Conservation (phyloP, 2,113 vertebrate species). For the Hippocampus zosterae region DNA sequence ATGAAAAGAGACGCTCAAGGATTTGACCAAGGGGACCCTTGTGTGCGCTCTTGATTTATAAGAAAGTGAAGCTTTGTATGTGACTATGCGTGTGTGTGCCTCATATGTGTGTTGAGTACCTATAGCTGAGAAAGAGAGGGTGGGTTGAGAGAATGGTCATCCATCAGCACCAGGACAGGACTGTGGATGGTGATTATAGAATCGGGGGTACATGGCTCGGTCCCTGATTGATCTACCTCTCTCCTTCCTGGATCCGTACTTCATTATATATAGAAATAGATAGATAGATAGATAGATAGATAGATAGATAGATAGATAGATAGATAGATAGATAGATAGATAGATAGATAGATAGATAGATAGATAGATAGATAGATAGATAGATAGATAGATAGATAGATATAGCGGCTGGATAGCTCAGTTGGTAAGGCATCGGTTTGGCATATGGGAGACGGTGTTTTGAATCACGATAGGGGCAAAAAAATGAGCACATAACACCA, state of each 20-base stretch:
- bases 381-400: too few relatives aligned
- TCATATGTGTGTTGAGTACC: slow-evolving; percentile 3
- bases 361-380: too few relatives aligned
- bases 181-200: slow-evolving; percentile 51
- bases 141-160: slow-evolving; percentile 40
- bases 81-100: slow-evolving; percentile 1
- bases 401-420: too few relatives aligned
- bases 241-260: slow-evolving; percentile 52
- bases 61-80: neutral
- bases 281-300: too few relatives aligned
- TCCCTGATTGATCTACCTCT: slow-evolving; percentile 58
- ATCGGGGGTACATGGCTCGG: slow-evolving; percentile 17
- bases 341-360: too few relatives aligned
- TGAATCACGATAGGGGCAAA: too few relatives aligned
- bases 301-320: too few relatives aligned
- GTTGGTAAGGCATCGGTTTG: too few relatives aligned
- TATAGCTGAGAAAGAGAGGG: slow-evolving; percentile 28
- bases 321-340: too few relatives aligned
- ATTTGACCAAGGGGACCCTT: slow-evolving; percentile 20
- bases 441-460: too few relatives aligned
- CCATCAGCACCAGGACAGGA: slow-evolving; percentile 51
- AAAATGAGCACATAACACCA: too few relatives aligned
- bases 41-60: slow-evolving; percentile 24
- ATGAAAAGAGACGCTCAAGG: slow-evolving; percentile 31
- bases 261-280: slow-evolving; percentile 28